These are phyloP conservation scores for Mormoops blainvillei DNA, from an alignment of 2,113 vertebrate species.

Conservation along the genomic window DNA sequence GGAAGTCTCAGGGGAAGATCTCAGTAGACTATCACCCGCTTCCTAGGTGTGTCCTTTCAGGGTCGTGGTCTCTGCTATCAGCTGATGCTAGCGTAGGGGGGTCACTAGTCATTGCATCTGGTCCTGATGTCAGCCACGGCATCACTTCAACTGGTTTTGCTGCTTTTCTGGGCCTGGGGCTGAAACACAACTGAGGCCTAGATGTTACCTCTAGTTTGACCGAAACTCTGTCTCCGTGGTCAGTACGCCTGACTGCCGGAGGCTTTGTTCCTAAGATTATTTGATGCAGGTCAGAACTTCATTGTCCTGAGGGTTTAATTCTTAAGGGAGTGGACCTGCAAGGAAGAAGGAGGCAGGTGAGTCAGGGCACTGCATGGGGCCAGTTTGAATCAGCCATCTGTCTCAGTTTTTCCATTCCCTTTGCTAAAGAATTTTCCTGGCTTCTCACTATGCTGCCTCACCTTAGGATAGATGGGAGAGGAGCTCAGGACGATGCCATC, in stretches of 20 bases:
- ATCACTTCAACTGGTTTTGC: neutral
- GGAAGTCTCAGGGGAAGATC: neutral
- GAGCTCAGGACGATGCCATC: neutral
- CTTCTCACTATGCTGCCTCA: neutral
- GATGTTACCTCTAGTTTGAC: neutral
- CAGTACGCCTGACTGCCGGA: too few species aligned
- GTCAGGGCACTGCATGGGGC: neutral
- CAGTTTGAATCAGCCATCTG: neutral
- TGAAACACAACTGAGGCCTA: neutral
- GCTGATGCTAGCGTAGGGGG: neutral
- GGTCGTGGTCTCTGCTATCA: neutral
- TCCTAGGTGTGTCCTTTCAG: neutral
- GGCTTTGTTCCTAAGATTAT: neutral
- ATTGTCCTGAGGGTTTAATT: neutral
- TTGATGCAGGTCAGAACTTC: neutral
- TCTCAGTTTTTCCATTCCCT: neutral
- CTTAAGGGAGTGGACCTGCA: neutral
- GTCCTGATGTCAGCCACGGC: neutral
- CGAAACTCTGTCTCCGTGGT: neutral
- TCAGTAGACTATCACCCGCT: neutral
- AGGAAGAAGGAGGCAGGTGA: neutral
- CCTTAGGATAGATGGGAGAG: neutral
- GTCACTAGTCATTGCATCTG: neutral
- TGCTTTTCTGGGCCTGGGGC: neutral
- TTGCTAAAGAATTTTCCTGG: neutral